Percentiles rank a stretch among this genome's conserved stretches.
Evolutionary conservation across 2,888 invertebrate genomes (phyloP).

Genomic region (Trissolcus brochymenae): DNA sequence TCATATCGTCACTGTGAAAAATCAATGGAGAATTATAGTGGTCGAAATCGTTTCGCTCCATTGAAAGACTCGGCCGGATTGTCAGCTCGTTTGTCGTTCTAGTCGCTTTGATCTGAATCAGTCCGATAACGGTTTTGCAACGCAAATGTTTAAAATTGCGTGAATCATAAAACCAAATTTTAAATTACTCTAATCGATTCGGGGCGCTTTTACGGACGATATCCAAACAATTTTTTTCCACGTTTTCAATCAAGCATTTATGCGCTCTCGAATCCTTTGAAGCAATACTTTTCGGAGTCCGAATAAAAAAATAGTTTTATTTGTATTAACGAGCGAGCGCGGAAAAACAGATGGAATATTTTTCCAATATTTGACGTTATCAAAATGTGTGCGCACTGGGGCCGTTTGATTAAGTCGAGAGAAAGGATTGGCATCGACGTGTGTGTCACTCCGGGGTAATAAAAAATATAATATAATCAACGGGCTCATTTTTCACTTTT

Average conservation of each 20-base stretch:
- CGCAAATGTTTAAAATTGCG: too few species aligned
- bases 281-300: slow-evolving; percentile 12
- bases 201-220: too few species aligned
- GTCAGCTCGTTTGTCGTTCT: too few species aligned
- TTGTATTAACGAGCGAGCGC: slow-evolving; percentile 14
- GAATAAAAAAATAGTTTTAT: slow-evolving; percentile 1
- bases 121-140: too few species aligned
- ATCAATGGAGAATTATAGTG: slow-evolving; percentile 9
- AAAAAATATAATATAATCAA: slow-evolving; percentile 49
- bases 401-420: slow-evolving; percentile 22
- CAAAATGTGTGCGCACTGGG: slow-evolving; percentile 7
- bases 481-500: slow-evolving; percentile 39
- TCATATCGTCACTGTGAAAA: slow-evolving; percentile 7
- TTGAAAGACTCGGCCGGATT: background rate
- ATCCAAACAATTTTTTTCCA: background rate
- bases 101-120: too few species aligned
- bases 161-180: slow-evolving; percentile 1
- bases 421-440: slow-evolving; percentile 21
- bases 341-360: slow-evolving; percentile 1
- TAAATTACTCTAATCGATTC: background rate
- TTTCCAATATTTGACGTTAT: slow-evolving; percentile 20
- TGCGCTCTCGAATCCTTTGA: slow-evolving; percentile 12
- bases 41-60: slow-evolving; percentile 15
- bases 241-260: slow-evolving; percentile 13
- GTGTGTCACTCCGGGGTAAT: slow-evolving; percentile 24